Conservation (phyloP, 2,888 invertebrate species). For the Emmelina monodactyla region DNA sequence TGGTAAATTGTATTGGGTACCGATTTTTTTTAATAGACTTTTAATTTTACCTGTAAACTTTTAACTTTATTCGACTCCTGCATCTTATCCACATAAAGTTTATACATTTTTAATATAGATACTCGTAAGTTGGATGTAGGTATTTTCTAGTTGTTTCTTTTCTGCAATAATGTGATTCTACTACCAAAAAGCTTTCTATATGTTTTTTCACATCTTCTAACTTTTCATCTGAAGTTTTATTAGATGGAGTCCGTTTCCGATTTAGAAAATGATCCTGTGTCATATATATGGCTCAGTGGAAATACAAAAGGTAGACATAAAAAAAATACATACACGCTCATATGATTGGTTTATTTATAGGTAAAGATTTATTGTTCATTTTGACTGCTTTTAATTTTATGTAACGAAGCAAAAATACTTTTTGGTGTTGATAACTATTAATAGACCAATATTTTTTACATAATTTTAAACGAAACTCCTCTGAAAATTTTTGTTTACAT, state of each 20-base stretch:
- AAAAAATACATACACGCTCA: conserved; percentile 6
- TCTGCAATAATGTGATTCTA: conserved; percentile 11
- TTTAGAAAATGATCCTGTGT: too few species aligned
- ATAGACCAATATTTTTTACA: conserved; percentile 9
- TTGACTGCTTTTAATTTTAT: conserved; percentile 7
- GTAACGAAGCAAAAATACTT: conserved; percentile 6
- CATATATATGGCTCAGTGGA: conserved; percentile 8
- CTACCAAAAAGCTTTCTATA: conserved; percentile 9
- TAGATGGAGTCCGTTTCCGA: conserved; percentile 5
- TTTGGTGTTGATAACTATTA: conserved; percentile 6
- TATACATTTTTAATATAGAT: conserved; percentile 9
- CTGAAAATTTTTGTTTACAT: conserved; percentile 7
- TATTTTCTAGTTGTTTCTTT: conserved; percentile 7
- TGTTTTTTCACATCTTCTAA: conserved; percentile 9
- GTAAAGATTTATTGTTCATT: conserved; percentile 6
- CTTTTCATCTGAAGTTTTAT: conserved; percentile 8
- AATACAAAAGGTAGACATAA: conserved; percentile 9
- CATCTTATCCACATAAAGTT: conserved; percentile 9
- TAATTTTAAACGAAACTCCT: conserved; percentile 5
- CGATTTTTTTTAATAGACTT: conserved; percentile 8
- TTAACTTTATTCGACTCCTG: conserved; percentile 5
- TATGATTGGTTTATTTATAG: conserved; percentile 6
- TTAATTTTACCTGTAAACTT: conserved; percentile 6
- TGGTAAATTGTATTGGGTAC: conserved; percentile 10
- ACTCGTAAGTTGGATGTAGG: conserved; percentile 9